Evolutionary conservation across 2,888 invertebrate genomes (phyloP), one percentile per base, ranked within the genome.

Genomic region (Oasisia sp.): DNA sequence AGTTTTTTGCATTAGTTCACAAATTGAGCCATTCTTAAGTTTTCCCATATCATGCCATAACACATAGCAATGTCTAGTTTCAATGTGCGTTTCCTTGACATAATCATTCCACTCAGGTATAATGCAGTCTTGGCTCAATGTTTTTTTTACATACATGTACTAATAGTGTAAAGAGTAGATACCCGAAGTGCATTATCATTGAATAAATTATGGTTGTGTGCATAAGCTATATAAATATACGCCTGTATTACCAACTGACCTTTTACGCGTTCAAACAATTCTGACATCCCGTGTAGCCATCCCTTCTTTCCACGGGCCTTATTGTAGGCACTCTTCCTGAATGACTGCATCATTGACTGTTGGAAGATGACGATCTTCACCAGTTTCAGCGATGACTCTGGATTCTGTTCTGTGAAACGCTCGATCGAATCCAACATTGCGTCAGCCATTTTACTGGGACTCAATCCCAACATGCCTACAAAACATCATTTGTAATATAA

Each of bases 221-320:
- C 27, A 19, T 27, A 58, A 58, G 58, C 12, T 58, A 19, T 58
- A 5, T 58, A n/a, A n/a, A n/a, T n/a, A n/a, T n/a, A n/a, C n/a
- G n/a, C n/a, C n/a, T n/a, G n/a, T 74, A 27, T 74, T 74, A 74
- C 74, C 74, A 74, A 74, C 74, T 74, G 74, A 74, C 74, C 74
- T 74, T 90, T 45, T 19, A 56, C 32, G n/a, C 38, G 32, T 12
- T 9, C 38, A 91, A 32, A 90, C 32, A 91, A 74, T 91, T 27
- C 19, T 45, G 58, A 74, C 11, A 74, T 14, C 9, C 50, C 50
- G 12, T 50, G 12, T 50, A 9, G 14, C 74, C 74, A 74, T 19
- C 27, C 27, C 74, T 74, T 74, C 74, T 74, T 74, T 74, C 74
- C 74, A 74, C 74, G 14, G 74, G 74, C 74, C 74, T 74, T 74